Percentiles rank a stretch among this genome's conserved stretches.
These are phyloP conservation scores for Heterodera schachtii DNA, from an alignment of 1,140 invertebrate species.

Conservation along the genomic window DNA sequence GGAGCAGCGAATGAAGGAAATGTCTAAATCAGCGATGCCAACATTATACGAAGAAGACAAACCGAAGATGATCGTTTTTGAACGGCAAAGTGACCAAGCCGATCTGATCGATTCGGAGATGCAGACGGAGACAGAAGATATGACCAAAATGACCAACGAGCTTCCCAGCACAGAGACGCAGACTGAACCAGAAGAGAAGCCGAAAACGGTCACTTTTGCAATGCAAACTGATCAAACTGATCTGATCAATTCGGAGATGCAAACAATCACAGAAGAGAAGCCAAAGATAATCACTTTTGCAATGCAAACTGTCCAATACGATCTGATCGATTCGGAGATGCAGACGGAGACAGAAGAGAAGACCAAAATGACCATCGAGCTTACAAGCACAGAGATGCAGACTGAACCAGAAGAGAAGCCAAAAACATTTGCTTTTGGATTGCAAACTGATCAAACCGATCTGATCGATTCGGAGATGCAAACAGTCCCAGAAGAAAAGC, in stretches of 20 bases:
- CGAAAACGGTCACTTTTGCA: not conserved
- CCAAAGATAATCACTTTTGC: not conserved
- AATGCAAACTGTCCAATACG: not conserved
- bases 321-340: not conserved
- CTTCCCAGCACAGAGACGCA: not conserved
- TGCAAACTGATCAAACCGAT: not conserved
- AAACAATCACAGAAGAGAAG: not conserved
- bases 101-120: not conserved
- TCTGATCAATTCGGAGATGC: no score
- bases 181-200: not conserved
- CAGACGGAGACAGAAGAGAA: not conserved
- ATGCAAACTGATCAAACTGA: not conserved
- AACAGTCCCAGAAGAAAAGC: not conserved
- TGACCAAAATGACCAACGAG: not conserved
- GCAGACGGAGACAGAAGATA: not conserved
- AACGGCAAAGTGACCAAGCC: not conserved
- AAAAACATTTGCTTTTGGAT: not conserved
- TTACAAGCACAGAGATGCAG: not conserved
- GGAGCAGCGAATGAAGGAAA: conserved; percentile 25
- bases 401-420: not conserved
- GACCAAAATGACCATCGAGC: no score
- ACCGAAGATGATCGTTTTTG: not conserved
- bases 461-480: not conserved
- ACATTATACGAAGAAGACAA: conserved; percentile 3
- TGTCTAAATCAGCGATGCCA: not conserved